These are phyloP conservation scores for Galerucella nymphaeae DNA, from an alignment of 2,888 invertebrate genomes.

Conservation along the genomic window DNA sequence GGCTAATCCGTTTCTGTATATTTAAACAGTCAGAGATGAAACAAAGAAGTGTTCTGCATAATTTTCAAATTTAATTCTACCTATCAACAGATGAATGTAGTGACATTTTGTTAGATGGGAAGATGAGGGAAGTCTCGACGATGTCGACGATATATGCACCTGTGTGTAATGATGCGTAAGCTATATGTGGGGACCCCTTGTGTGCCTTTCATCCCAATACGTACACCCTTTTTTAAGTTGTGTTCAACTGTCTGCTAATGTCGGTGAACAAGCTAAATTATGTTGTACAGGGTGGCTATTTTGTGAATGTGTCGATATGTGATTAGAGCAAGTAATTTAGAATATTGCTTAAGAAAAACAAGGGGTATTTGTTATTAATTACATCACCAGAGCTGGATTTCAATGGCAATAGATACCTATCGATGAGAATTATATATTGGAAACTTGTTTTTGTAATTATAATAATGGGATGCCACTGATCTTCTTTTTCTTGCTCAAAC, in stretches of 20 bases:
- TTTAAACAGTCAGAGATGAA: constrained; percentile 29
- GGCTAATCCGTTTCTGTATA: constrained; percentile 11
- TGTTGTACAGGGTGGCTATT: constrained; percentile 46
- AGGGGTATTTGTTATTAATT: too few species aligned
- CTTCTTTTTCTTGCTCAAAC: too few species aligned
- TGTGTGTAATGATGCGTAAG: constrained; percentile 63
- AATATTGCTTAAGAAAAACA: too few species aligned
- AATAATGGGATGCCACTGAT: too few species aligned
- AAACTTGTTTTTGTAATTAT: too few species aligned
- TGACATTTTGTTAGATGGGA: constrained; percentile 45
- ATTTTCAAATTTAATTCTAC: constrained; percentile 43
- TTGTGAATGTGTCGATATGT: not conserved
- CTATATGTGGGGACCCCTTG: constrained; percentile 60
- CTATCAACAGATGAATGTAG: constrained; percentile 43
- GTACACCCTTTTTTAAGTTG: constrained; percentile 51
- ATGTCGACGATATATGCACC: constrained; percentile 57
- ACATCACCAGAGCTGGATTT: too few species aligned
- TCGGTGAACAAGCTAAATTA: constrained; percentile 54
- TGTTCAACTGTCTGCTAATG: constrained; percentile 54
- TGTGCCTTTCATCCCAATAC: constrained; percentile 58
- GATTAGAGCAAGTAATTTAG: too few species aligned
- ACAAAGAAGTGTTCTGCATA: constrained; percentile 43
- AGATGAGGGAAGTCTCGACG: constrained; percentile 39
- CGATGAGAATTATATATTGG: too few species aligned
- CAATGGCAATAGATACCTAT: too few species aligned